A percentile compares a stretch with the other conserved stretches of the same genome.
These are phyloP conservation scores for Myotis brandtii DNA, from an alignment of 2,113 vertebrate genomes.

Conservation along the genomic window DNA sequence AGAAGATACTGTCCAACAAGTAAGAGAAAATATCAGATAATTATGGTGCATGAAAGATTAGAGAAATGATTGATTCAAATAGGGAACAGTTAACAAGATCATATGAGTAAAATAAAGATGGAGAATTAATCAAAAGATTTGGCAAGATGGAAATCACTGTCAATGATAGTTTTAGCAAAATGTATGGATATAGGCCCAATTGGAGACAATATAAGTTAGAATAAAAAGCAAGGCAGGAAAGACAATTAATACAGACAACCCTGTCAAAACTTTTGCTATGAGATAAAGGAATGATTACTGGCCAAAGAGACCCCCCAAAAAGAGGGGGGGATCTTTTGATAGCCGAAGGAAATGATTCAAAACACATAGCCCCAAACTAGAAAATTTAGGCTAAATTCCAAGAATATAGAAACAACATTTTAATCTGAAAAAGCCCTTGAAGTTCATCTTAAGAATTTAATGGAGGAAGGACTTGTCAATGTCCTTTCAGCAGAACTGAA, in stretches of 20 bases:
- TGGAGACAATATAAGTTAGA: neutral
- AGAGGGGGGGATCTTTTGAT: neutral
- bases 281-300: neutral
- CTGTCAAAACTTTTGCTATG: neutral
- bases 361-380: neutral
- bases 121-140: neutral
- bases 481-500: neutral
- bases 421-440: neutral
- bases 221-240: neutral
- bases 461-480: neutral
- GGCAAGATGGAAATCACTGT: neutral
- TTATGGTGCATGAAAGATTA: neutral
- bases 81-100: neutral
- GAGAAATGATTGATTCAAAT: neutral
- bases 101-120: neutral
- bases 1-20: neutral
- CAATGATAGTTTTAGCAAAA: neutral
- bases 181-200: rapidly evolving
- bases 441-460: neutral
- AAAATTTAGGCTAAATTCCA: neutral
- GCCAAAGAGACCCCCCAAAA: neutral
- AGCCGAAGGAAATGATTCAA: neutral
- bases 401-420: neutral
- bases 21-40: neutral
- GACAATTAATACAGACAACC: neutral